These are phyloP conservation scores for Entosphenus tridentatus DNA, from an alignment of 2,113 vertebrate genomes.

Conservation along the genomic window DNA sequence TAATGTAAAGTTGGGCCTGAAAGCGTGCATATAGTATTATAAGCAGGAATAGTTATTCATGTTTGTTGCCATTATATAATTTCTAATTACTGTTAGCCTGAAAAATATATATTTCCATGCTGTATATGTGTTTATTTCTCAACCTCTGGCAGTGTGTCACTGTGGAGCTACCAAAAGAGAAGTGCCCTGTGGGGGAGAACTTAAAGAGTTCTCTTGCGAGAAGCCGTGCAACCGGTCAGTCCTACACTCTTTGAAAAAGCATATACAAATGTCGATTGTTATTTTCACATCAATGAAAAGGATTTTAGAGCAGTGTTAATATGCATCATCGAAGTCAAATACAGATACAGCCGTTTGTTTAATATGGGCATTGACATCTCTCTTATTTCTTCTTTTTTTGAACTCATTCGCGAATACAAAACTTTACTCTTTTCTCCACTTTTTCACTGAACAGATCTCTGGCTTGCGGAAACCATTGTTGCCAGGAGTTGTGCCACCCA, in stretches of 20 bases:
- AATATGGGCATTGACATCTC: constrained; percentile 12
- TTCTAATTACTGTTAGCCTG: too few relatives aligned
- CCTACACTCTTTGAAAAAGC: background rate
- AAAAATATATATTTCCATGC: background rate
- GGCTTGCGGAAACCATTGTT: constrained; percentile 54
- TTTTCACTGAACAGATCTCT: constrained; percentile 26
- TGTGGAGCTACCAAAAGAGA: constrained; percentile 46
- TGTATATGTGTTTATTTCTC: background rate
- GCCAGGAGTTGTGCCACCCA: constrained; percentile 52
- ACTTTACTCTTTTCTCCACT: too few relatives aligned
- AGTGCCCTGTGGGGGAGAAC: constrained; percentile 49
- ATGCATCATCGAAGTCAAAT: too few relatives aligned
- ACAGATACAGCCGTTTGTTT: too few relatives aligned
- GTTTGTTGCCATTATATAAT: too few relatives aligned
- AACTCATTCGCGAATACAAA: too few relatives aligned
- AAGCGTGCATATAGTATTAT: too few relatives aligned
- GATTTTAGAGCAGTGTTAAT: too few relatives aligned
- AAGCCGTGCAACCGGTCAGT: constrained; percentile 69
- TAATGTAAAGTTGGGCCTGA: too few relatives aligned
- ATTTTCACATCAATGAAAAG: too few relatives aligned
- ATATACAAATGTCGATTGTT: too few relatives aligned
- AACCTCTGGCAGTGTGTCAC: constrained; percentile 38
- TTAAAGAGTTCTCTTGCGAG: constrained; percentile 50
- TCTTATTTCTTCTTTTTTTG: background rate
- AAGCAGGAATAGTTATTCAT: too few relatives aligned